These are phyloP conservation scores for Neostethus bicornis DNA, from an alignment of 2,797 vertebrate species.

Conservation along the genomic window DNA sequence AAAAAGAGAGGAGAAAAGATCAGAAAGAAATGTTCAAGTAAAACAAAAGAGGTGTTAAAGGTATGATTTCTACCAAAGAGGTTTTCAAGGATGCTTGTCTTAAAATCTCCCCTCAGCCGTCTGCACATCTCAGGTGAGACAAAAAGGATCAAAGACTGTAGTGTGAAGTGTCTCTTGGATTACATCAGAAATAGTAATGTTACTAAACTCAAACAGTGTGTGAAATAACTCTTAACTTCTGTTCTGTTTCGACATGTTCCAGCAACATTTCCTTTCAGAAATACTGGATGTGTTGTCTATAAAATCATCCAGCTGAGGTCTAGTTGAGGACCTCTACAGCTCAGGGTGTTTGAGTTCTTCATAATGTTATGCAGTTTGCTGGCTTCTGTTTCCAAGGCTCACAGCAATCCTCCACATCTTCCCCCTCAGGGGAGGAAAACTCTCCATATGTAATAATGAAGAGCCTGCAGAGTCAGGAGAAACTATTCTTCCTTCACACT, in stretches of 20 bases:
- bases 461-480: conserved; percentile 67
- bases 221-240: conserved; percentile 5
- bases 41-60: no score
- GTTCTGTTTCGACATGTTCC: conserved; percentile 16
- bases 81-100: background rate
- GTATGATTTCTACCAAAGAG: no score
- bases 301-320: conserved; percentile 22
- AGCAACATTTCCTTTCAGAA: conserved; percentile 9
- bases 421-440: conserved; percentile 49
- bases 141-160: background rate
- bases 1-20: background rate
- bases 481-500: conserved; percentile 31
- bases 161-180: conserved; percentile 9
- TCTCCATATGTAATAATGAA: conserved; percentile 62
- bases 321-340: conserved; percentile 3
- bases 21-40: no score
- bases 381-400: conserved; percentile 54
- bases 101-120: conserved; percentile 3
- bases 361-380: conserved; percentile 47
- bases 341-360: conserved; percentile 28
- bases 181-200: conserved; percentile 14
- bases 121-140: conserved; percentile 18
- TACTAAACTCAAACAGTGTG: conserved; percentile 14
- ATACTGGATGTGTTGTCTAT: conserved; percentile 17
- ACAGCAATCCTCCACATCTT: conserved; percentile 58